phyloP scores from a whole-genome alignment of 2,797 vertebrate species.

The Sebastes taczanowskii region DNA sequence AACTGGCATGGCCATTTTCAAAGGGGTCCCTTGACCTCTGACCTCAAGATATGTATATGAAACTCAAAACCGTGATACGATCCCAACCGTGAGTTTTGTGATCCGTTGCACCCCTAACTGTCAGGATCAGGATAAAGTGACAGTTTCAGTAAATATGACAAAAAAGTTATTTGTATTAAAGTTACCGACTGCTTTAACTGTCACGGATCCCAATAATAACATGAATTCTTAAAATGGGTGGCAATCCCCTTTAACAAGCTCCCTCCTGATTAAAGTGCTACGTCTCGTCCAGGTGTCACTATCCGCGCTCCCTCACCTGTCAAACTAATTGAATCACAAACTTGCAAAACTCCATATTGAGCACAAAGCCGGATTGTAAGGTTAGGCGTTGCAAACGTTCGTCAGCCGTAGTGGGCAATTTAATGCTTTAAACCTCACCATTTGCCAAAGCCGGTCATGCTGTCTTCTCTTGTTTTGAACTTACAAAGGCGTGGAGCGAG shows the following conservation, averaged over 20 bases:
- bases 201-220: neutral
- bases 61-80: too few relatives aligned
- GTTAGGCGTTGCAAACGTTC: neutral
- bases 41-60: too few relatives aligned
- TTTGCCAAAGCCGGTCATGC: constrained; percentile 47
- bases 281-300: constrained; percentile 22
- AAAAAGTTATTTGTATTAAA: neutral
- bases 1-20: too few relatives aligned
- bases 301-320: constrained; percentile 6
- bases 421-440: constrained; percentile 40
- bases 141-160: neutral
- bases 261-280: constrained; percentile 20
- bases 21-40: too few relatives aligned
- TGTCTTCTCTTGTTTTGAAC: constrained; percentile 47
- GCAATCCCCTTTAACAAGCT: constrained; percentile 49
- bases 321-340: constrained; percentile 41
- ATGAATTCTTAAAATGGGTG: constrained; percentile 16
- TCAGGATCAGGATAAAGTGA: neutral
- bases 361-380: constrained; percentile 11
- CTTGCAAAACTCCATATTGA: neutral
- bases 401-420: constrained; percentile 12
- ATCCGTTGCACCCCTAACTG: too few relatives aligned
- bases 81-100: too few relatives aligned
- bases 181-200: neutral
- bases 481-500: constrained; percentile 54